Evolutionary conservation across 2,888 invertebrate genomes (phyloP).

Genomic region (Dasysyrphus tricinctus): DNA sequence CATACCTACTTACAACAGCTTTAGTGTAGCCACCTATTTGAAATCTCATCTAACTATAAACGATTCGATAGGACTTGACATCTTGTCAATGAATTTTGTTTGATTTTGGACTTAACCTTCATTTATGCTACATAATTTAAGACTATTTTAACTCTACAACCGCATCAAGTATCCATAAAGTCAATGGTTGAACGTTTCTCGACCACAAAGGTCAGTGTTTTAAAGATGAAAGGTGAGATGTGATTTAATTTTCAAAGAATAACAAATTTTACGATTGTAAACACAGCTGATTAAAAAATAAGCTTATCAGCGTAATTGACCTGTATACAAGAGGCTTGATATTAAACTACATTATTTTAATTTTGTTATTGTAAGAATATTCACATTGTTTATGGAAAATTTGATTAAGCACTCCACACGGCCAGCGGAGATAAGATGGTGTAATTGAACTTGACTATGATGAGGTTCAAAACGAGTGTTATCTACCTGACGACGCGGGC

Average conservation of each 20-base stretch:
- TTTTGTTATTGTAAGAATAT: background rate
- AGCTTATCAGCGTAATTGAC: background rate
- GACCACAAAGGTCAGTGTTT: slow-evolving; percentile 3
- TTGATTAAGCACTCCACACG: background rate
- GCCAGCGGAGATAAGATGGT: background rate
- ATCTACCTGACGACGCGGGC: too few relatives aligned
- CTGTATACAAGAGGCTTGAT: background rate
- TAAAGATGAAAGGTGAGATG: background rate
- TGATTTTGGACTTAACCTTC: slow-evolving; percentile 21
- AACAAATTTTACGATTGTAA: background rate
- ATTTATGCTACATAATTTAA: background rate
- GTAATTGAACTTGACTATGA: background rate
- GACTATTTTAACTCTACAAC: too few relatives aligned
- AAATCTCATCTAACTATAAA: background rate
- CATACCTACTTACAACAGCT: too few relatives aligned
- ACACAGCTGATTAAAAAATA: background rate
- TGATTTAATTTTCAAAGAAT: background rate
- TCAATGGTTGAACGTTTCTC: background rate
- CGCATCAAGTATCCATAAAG: background rate
- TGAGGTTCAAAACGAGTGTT: too few relatives aligned
- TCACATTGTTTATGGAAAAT: background rate
- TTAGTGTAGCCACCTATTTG: background rate
- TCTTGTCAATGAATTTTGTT: slow-evolving; percentile 23
- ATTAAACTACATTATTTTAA: background rate
- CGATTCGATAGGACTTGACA: slow-evolving; percentile 27